Evolutionary conservation across 1,140 invertebrate genomes (phyloP).

Genomic region (Atta texana): DNA sequence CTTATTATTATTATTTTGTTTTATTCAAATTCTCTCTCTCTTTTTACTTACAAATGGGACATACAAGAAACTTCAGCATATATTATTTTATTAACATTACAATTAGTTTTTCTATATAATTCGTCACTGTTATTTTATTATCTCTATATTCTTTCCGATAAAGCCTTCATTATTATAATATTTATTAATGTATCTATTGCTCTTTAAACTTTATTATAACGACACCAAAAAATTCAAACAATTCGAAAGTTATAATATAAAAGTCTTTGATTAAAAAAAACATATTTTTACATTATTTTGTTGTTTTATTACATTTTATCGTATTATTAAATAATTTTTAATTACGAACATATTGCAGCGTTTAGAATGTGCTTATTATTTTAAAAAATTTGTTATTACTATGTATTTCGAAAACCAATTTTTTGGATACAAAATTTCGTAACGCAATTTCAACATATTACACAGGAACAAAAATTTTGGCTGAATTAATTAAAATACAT

Average conservation of each 20-base stretch:
- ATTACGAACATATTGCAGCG: background rate
- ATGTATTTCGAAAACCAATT: background rate
- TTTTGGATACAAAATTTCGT: background rate
- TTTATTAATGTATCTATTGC: background rate
- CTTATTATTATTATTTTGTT: no score
- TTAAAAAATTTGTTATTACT: background rate
- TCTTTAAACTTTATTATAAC: background rate
- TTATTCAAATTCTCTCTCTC: no score
- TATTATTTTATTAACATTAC: no score
- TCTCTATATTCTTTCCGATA: no score
- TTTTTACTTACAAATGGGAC: no score
- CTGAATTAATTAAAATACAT: conserved; percentile 55
- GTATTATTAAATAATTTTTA: background rate
- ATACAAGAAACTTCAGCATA: no score
- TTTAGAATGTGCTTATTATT: background rate
- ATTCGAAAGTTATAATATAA: background rate
- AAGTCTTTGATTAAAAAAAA: no score
- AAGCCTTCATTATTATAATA: no score
- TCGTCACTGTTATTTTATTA: no score
- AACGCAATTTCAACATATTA: background rate
- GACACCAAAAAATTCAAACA: background rate
- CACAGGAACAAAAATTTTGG: conserved; percentile 10
- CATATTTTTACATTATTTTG: background rate
- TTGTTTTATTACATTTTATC: background rate
- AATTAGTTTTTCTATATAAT: no score